A percentile compares a stretch with the other conserved stretches of the same genome.
phyloP scores from a whole-genome alignment of 1,140 invertebrate genomes.

The Polyergus mexicanus region DNA sequence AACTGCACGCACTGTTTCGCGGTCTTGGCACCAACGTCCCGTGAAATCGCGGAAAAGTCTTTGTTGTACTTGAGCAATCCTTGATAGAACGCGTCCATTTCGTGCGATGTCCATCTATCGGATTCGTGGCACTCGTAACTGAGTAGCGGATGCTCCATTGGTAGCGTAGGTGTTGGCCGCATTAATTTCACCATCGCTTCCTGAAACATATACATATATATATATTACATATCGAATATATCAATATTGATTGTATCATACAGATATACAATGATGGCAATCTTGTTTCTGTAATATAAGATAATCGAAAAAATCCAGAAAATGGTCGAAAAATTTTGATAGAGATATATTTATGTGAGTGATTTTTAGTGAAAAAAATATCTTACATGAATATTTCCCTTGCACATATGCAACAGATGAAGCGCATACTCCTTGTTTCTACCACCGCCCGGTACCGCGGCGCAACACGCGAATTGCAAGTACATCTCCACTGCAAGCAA shows the following conservation, averaged over 20 bases:
- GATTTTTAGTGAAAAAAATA: not conserved
- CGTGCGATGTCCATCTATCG: slow-evolving; percentile 93
- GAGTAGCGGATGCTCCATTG: slow-evolving; percentile 91
- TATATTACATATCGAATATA: not conserved
- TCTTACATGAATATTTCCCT: slow-evolving; percentile 94
- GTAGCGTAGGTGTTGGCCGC: slow-evolving; percentile 90
- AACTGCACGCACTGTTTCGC: slow-evolving; percentile 98
- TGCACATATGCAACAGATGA: slow-evolving; percentile 94
- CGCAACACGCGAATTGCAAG: slow-evolving; percentile 97
- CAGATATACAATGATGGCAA: not conserved
- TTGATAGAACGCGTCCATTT: slow-evolving; percentile 96
- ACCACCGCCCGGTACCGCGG: slow-evolving; percentile 95
- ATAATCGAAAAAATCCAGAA: not conserved
- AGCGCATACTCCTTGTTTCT: slow-evolving; percentile 98
- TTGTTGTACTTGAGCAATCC: slow-evolving; percentile 96
- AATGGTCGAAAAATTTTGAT: slow-evolving; percentile 46
- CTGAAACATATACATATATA: slow-evolving; percentile 80
- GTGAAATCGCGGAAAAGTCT: slow-evolving; percentile 95
- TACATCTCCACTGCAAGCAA: slow-evolving; percentile 92
- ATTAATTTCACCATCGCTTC: slow-evolving; percentile 94
- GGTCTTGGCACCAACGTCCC: slow-evolving; percentile 95
- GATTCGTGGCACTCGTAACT: slow-evolving; percentile 92
- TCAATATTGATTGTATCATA: not conserved
- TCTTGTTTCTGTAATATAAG: not conserved
- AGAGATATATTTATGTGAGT: not conserved